A percentile compares a stretch with the other conserved stretches of the same genome.
These are phyloP conservation scores for Acanthiza pusilla DNA, from an alignment of 2,797 vertebrate species.

Conservation along the genomic window DNA sequence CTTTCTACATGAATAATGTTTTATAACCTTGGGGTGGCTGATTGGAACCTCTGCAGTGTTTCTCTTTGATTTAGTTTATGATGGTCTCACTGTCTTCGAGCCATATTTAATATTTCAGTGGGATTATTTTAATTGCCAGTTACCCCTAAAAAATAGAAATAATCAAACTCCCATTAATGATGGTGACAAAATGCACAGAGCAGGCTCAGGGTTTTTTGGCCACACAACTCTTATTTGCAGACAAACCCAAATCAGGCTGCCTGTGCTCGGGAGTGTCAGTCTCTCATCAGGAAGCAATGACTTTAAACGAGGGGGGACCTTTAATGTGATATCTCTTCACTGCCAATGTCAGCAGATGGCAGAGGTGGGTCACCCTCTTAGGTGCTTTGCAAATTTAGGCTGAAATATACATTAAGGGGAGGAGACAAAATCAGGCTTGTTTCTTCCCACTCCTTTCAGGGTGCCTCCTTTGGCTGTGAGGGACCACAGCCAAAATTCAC, in stretches of 20 bases:
- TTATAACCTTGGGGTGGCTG: neutral
- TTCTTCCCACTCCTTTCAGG: neutral
- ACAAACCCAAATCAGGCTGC: neutral
- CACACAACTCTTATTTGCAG: neutral
- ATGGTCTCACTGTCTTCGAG: neutral
- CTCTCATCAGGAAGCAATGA: neutral
- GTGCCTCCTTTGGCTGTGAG: neutral
- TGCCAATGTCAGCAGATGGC: neutral
- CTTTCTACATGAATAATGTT: neutral
- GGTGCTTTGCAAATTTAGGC: neutral
- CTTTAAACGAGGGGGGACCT: neutral
- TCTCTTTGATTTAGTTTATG: neutral
- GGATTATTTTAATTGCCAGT: neutral
- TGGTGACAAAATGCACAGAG: neutral
- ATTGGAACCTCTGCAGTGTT: neutral
- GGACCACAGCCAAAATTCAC: neutral
- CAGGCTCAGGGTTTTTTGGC: neutral
- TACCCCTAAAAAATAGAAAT: neutral
- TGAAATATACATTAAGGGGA: neutral
- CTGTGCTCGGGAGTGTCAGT: neutral
- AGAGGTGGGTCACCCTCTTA: neutral
- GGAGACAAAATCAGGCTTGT: neutral
- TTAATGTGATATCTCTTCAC: neutral
- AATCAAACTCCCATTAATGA: neutral
- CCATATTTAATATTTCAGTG: neutral